Evolutionary conservation across 2,888 invertebrate species (phyloP).

Genomic region (Cerceris ruficornis): DNA sequence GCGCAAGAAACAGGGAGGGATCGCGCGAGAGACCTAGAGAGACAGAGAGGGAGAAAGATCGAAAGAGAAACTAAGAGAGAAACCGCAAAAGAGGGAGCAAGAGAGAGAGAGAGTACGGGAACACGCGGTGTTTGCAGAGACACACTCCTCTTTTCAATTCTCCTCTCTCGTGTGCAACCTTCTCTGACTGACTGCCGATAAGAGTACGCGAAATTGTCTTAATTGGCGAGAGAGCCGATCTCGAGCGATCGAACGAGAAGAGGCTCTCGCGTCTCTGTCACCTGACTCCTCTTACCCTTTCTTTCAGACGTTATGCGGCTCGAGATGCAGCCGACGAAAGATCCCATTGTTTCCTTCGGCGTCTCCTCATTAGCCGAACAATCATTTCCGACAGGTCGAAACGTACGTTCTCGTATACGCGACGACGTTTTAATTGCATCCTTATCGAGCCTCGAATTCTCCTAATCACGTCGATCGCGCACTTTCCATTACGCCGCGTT

Average conservation of each 20-base stretch:
- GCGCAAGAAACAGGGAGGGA: not conserved
- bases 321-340: conserved; percentile 48
- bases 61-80: conserved; percentile 31
- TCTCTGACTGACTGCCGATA: conserved; percentile 71
- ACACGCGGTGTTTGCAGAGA: conserved; percentile 55
- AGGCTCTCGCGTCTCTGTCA: conserved; percentile 57
- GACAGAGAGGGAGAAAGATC: conserved; percentile 7
- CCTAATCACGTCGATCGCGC: too few species aligned
- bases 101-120: conserved; percentile 32
- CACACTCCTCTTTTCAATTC: conserved; percentile 67
- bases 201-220: conserved; percentile 76
- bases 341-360: conserved; percentile 56
- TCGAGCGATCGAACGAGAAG: conserved; percentile 65
- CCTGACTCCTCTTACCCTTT: conserved; percentile 50
- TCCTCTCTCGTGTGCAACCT: conserved; percentile 59
- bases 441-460: not conserved
- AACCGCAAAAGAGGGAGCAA: conserved; percentile 30
- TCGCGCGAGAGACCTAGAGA: conserved; percentile 17
- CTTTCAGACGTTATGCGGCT: conserved; percentile 39
- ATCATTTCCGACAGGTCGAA: too few species aligned
- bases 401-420: too few species aligned
- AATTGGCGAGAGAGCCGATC: conserved; percentile 74
- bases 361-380: not conserved
- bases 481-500: too few species aligned
- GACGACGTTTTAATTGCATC: too few species aligned